A percentile compares a stretch with the other conserved stretches of the same genome.
Evolutionary conservation across 2,888 invertebrate species (phyloP).

Genomic region (Aphidius colemani): DNA sequence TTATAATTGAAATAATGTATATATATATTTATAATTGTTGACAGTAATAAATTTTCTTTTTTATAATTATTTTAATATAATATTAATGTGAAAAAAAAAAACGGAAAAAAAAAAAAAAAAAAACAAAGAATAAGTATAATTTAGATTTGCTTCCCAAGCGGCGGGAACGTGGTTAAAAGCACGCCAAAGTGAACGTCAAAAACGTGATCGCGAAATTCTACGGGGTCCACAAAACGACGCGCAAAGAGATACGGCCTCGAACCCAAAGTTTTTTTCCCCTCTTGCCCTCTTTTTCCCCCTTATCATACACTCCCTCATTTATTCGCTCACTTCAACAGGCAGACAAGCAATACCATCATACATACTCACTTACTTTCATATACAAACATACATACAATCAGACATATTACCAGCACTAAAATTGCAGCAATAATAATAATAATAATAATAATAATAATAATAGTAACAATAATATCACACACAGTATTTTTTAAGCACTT

Average conservation of each 20-base stretch:
- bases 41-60: too few species aligned
- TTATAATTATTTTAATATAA: neutral
- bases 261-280: slow-evolving; percentile 49
- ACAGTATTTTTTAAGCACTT: too few species aligned
- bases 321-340: slow-evolving; percentile 1
- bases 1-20: too few species aligned
- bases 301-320: too few species aligned
- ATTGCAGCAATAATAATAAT: too few species aligned
- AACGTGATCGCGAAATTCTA: slow-evolving; percentile 64
- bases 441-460: too few species aligned
- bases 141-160: slow-evolving; percentile 46
- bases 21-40: too few species aligned
- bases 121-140: slow-evolving; percentile 3
- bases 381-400: too few species aligned
- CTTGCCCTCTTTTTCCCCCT: neutral
- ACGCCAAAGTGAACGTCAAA: slow-evolving; percentile 30
- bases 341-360: slow-evolving; percentile 10
- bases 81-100: neutral
- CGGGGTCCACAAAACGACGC: slow-evolving; percentile 81
- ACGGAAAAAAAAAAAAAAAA: neutral
- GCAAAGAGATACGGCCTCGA: slow-evolving; percentile 73
- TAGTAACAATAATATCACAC: too few species aligned
- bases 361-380: too few species aligned
- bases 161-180: slow-evolving; percentile 63
- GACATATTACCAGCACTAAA: too few species aligned